Base-by-base conservation (phyloP, 2,113 vertebrate genomes). In the Gambusia holbrooki region DNA sequence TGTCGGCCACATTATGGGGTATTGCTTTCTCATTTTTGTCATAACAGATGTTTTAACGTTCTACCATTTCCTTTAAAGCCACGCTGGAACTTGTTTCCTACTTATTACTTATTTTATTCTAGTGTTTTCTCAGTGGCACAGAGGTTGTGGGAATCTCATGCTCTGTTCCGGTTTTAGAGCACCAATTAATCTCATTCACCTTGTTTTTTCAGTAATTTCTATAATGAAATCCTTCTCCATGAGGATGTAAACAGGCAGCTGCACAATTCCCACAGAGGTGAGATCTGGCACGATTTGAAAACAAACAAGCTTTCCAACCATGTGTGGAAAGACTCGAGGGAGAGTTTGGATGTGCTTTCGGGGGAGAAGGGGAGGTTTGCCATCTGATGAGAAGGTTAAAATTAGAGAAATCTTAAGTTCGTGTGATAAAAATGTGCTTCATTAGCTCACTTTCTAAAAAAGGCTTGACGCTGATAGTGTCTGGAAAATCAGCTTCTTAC, bases 251-350 rank as follows among this genome's bases (percentile, higher is more conserved):
- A 61, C 0, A 6, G 13, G 5, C 45, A 45, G 42, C 40, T 32
- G n/a, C 66, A 60, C 29, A 33, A 14, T 67, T 81, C n/a, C 37
- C 27, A 83, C 13, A 60, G 35, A 73, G 7, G 9, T 60, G 69
- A 54, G 9, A 51, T 81, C 75, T 74, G 69, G 74, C 35, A 67
- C 40, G 9, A 62, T 64, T n/a, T 70, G 11, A 67, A 70, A 70
- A 42, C 28, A 70, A 54, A 64, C 66, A 27, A 13, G 62, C 28
- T 58, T 74, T 68, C 12, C 10, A 33, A 48, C 22, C 62, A 66
- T 72, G 27, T 33, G 63, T 35, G 61, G 58, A 40, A 10, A 42
- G 51, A 74, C 35, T 73, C 69, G 12, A 12, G 63, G 67, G 28
- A 58, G n/a, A 77, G 62, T 67, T 35, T 77, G 48, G n/a, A n/a